Evolutionary conservation across 1,140 invertebrate species (phyloP), one percentile per base, ranked within the genome.

Genomic region (Tigriopus japonicus): DNA sequence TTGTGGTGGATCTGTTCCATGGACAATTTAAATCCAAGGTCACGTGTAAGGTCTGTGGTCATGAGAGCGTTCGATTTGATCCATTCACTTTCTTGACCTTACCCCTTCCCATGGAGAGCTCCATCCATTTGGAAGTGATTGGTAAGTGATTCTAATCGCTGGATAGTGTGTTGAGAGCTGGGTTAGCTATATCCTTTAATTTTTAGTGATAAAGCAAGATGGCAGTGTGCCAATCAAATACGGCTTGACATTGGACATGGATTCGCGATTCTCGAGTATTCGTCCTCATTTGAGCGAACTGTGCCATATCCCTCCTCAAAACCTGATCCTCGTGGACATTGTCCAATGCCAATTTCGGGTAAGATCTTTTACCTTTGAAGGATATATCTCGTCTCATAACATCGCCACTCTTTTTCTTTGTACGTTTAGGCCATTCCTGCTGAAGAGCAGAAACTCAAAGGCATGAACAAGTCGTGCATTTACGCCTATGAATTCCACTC

Each of bases 1-100:
- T 92, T 58, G 81, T 91, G 56, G 87, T 87, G 28, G 88, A 91
- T 71, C 73, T 90, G 51, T 92, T 92, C 73, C 87, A 90, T 73
- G 88, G 88, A 0, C 86, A 90, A 71, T 74, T 92, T 0, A 89
- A 88, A 73, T 89, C 86, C 2, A 82, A 84, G 73, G 81, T 85
- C 35, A 81, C 78, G 49, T 91, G 87, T 72, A 77, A 81, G 65
- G 78, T 79, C 9, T 92, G 87, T 72, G 78, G 79, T 14, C 80
- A 81, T 65, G 80, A 84, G 66, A 87, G 84, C 62, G 85, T 88
- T 35, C 78, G 85, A 28, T 92, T 91, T 72, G 87, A 91, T 74
- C 82, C 87, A 1, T 91, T 89, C 74, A 89, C 85, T 69, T 81
- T 87, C 72, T 76, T 91, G 17, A 87, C 85, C 65, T 72, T 92